Evolutionary conservation across 2,888 invertebrate genomes (phyloP).

Genomic region (Acrocyrtus sp.): DNA sequence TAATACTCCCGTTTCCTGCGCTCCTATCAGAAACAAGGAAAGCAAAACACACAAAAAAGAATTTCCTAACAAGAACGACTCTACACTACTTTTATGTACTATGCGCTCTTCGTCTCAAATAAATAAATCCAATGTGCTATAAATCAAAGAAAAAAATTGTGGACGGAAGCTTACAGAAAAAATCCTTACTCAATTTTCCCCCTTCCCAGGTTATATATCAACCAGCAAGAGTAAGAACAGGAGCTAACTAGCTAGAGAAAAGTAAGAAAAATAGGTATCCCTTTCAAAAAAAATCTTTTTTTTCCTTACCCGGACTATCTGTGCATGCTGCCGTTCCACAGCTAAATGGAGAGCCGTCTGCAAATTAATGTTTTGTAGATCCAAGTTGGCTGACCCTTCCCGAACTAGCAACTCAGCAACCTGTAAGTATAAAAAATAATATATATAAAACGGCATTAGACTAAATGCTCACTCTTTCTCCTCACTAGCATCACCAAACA

Average conservation of each 20-base stretch:
- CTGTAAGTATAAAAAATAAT: slow-evolving; percentile 68
- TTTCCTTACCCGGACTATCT: slow-evolving; percentile 84
- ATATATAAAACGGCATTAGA: not conserved
- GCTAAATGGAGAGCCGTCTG: slow-evolving; percentile 80
- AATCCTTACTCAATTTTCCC: slow-evolving; percentile 6
- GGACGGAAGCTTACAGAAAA: slow-evolving; percentile 11
- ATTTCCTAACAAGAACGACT: no score
- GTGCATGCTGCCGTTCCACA: slow-evolving; percentile 97
- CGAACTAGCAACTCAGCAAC: slow-evolving; percentile 91
- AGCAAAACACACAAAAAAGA: no score
- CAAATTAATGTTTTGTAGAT: slow-evolving; percentile 94
- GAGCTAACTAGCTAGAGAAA: not conserved
- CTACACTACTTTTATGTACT: no score
- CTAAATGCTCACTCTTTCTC: not conserved
- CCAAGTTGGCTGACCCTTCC: slow-evolving; percentile 91
- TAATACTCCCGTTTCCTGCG: no score
- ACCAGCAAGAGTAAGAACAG: not conserved
- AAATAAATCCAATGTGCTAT: slow-evolving; percentile 47
- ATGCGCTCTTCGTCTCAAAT: no score
- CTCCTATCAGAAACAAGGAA: no score
- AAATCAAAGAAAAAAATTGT: slow-evolving; percentile 41
- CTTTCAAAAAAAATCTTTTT: not conserved
- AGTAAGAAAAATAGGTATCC: not conserved
- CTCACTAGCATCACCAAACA: slow-evolving; percentile 38
- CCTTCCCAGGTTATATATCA: not conserved